These are phyloP conservation scores for Sepiola atlantica DNA, from an alignment of 2,888 invertebrate species.

Conservation along the genomic window DNA sequence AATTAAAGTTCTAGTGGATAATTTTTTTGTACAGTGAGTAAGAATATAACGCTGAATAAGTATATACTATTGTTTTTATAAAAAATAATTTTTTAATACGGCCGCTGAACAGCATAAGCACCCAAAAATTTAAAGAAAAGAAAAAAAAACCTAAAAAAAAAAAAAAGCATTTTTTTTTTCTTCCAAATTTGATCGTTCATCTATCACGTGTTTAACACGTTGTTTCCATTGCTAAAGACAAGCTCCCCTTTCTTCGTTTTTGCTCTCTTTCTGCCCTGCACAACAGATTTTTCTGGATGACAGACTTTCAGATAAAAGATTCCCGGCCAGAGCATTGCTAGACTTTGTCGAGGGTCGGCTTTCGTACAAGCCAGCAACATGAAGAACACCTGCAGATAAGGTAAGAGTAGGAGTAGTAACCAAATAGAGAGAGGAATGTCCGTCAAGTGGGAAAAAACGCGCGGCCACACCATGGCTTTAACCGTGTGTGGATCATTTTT, in stretches of 20 bases:
- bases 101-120: too few relatives aligned
- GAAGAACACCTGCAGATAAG: conserved; percentile 69
- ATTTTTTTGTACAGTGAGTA: too few relatives aligned
- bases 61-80: too few relatives aligned
- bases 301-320: conserved; percentile 54
- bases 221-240: background rate
- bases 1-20: too few relatives aligned
- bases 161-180: too few relatives aligned
- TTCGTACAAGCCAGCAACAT: conserved; percentile 70
- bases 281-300: background rate
- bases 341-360: conserved; percentile 65
- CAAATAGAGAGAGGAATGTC: conserved; percentile 68
- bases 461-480: conserved; percentile 55
- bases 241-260: background rate
- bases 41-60: too few relatives aligned
- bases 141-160: too few relatives aligned
- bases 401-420: conserved; percentile 63
- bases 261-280: background rate
- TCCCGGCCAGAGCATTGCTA: conserved; percentile 70
- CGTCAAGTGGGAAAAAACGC: conserved; percentile 57
- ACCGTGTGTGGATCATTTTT: background rate
- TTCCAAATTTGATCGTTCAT: too few relatives aligned
- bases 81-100: too few relatives aligned
- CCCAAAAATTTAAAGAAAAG: too few relatives aligned
- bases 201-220: background rate